Conservation (phyloP, 2,113 vertebrate species). For the Alosa alosa region DNA sequence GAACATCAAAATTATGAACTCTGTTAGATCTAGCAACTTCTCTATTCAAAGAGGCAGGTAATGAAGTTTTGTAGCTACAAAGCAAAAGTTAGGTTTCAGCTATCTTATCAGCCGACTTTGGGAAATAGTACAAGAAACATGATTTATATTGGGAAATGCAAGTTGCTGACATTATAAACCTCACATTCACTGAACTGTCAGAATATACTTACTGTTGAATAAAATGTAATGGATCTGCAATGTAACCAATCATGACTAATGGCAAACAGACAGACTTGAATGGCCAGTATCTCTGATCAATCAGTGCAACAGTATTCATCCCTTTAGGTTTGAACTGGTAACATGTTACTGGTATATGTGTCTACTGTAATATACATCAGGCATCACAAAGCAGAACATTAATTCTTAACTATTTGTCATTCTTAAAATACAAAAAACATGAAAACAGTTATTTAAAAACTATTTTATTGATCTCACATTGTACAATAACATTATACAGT, state of each 20-base stretch:
- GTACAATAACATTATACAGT: constrained; percentile 21
- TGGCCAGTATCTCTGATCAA: neutral
- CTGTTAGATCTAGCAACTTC: too few species aligned
- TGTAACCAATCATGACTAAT: neutral
- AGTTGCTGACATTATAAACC: neutral
- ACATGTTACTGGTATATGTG: too few species aligned
- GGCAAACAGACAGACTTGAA: neutral
- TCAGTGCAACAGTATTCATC: neutral
- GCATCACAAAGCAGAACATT: neutral
- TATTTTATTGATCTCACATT: constrained; percentile 33
- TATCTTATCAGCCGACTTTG: too few species aligned
- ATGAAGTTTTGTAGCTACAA: too few species aligned
- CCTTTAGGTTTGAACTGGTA: neutral
- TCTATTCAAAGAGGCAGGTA: too few species aligned
- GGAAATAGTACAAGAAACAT: too few species aligned
- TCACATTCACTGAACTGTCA: neutral
- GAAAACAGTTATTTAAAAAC: constrained; percentile 9
- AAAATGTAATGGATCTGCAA: neutral
- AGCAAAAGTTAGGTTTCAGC: too few species aligned
- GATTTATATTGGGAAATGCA: too few species aligned
- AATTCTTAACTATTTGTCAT: neutral
- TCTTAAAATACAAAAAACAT: neutral
- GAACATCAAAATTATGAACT: too few species aligned
- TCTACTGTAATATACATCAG: neutral
- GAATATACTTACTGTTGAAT: neutral